A percentile compares a stretch with the other conserved stretches of the same genome.
Evolutionary conservation across 2,888 invertebrate genomes (phyloP).

Genomic region (Synanthedon myopaeformis): DNA sequence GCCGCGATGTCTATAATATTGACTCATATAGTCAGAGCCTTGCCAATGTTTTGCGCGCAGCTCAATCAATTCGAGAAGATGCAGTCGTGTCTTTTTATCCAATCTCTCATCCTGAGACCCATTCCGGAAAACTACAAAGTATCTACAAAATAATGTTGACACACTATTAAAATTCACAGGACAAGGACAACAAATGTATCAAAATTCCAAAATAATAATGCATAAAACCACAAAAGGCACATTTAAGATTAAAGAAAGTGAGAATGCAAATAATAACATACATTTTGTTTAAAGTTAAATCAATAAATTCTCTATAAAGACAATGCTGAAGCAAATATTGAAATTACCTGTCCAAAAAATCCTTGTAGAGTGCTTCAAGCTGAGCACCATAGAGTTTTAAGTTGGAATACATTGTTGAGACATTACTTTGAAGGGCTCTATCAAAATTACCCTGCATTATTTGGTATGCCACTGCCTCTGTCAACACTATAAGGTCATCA

Average conservation of each 20-base stretch:
- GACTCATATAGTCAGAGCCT: conserved; percentile 84
- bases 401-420: conserved; percentile 83
- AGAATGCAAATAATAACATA: too few relatives aligned
- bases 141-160: conserved; percentile 53
- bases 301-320: not conserved
- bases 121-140: conserved; percentile 88
- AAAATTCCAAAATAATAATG: too few relatives aligned
- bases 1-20: conserved; percentile 82
- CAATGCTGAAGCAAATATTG: not conserved
- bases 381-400: conserved; percentile 84
- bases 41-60: conserved; percentile 93
- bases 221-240: too few relatives aligned
- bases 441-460: conserved; percentile 81
- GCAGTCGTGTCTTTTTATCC: conserved; percentile 86
- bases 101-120: conserved; percentile 89
- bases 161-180: too few relatives aligned
- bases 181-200: too few relatives aligned
- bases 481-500: conserved; percentile 84
- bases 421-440: conserved; percentile 77
- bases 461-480: conserved; percentile 83
- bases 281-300: too few relatives aligned
- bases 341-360: conserved; percentile 79
- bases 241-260: too few relatives aligned
- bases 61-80: conserved; percentile 92
- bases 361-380: conserved; percentile 85